phyloP scores from a whole-genome alignment of 2,113 vertebrate species.

The Chionodraco myersi region DNA sequence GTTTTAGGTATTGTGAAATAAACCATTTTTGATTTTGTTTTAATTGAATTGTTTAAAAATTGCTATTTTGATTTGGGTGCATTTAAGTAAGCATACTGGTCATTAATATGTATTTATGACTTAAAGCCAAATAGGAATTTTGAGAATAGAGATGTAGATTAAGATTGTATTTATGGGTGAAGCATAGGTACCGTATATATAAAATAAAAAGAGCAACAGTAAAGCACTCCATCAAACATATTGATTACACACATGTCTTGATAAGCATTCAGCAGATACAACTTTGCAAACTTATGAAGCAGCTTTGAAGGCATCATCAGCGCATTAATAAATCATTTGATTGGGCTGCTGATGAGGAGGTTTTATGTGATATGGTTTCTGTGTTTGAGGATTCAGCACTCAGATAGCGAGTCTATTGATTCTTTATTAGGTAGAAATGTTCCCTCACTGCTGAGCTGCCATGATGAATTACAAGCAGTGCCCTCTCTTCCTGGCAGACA shows the following conservation, averaged over 20 bases:
- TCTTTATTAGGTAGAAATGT: slow-evolving; percentile 10
- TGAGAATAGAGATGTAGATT: too few species aligned
- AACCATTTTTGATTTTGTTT: too few species aligned
- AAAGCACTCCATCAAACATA: background rate
- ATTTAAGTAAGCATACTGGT: too few species aligned
- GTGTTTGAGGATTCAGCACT: slow-evolving; percentile 19
- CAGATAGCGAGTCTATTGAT: background rate
- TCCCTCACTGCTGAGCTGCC: background rate
- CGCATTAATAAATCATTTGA: slow-evolving; percentile 21
- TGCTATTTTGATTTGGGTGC: too few species aligned
- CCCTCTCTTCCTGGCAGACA: background rate
- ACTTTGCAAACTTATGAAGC: background rate
- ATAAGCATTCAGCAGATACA: background rate
- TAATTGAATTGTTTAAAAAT: too few species aligned
- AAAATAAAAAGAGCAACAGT: background rate
- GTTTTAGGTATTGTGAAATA: too few species aligned
- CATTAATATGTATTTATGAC: too few species aligned
- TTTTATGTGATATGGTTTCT: background rate
- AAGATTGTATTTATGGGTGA: too few species aligned
- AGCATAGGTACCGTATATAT: too few species aligned
- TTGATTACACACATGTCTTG: background rate
- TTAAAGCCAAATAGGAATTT: too few species aligned
- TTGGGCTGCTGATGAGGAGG: background rate
- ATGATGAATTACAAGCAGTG: slow-evolving; percentile 14
- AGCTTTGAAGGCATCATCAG: background rate